A percentile compares a stretch with the other conserved stretches of the same genome.
These are phyloP conservation scores for Notarius quadriscutis DNA, from an alignment of 2,113 vertebrate species.

Conservation along the genomic window DNA sequence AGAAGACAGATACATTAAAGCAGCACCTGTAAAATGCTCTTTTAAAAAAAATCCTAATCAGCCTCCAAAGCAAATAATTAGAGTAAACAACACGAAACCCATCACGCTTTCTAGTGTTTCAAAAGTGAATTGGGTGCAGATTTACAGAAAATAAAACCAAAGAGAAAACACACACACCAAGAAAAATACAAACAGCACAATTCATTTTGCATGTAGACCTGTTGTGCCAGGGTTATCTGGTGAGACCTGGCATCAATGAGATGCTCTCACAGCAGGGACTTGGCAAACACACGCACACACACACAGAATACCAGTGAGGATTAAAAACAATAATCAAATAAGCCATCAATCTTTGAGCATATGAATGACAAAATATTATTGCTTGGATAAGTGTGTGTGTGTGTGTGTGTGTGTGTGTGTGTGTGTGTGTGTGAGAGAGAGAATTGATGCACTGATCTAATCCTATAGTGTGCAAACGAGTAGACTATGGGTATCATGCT, in stretches of 20 bases:
- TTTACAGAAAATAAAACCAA: constrained; percentile 34
- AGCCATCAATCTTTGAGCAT: constrained; percentile 61
- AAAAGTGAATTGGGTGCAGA: constrained; percentile 3
- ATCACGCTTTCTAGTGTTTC: neutral
- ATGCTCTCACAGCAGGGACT: constrained; percentile 65
- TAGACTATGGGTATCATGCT: constrained; percentile 7
- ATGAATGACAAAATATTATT: constrained; percentile 60
- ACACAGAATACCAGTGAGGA: constrained; percentile 66
- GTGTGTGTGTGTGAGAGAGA: constrained; percentile 47
- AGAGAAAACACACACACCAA: constrained; percentile 26
- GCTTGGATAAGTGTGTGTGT: constrained; percentile 45
- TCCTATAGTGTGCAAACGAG: constrained; percentile 6
- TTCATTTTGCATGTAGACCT: constrained; percentile 49
- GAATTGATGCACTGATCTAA: constrained; percentile 45
- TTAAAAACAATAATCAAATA: constrained; percentile 69
- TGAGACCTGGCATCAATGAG: constrained; percentile 72
- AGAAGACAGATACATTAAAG: neutral
- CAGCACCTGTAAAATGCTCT: constrained; percentile 9
- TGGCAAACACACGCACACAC: constrained; percentile 61
- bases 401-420: neutral
- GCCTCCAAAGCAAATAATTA: constrained; percentile 32
- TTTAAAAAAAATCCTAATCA: neutral
- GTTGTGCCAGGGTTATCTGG: constrained; percentile 60
- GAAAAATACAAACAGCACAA: constrained; percentile 51
- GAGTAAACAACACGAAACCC: constrained; percentile 13